Base-by-base conservation (phyloP, 2,888 invertebrate species). In the Hoplodrina ambigua region DNA sequence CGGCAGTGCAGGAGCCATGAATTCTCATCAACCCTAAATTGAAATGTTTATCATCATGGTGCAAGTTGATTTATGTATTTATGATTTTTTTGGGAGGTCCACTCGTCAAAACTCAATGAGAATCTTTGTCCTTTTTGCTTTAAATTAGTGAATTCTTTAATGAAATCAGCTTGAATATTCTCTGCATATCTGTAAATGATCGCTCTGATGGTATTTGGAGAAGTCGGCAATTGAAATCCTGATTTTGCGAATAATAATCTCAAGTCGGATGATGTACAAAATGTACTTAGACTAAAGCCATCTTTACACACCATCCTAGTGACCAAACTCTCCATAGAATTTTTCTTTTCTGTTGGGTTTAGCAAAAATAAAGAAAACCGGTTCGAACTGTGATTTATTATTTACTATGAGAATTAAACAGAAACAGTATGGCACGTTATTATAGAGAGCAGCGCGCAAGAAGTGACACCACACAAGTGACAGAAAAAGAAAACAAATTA, bases 1-100 rank as follows among this genome's bases (percentile, higher is more conserved):
- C 56, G 8, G 56, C 56, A 56, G 37, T 60, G 30, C 67, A 74
- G 15, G 70, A 75, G 30, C 72, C 75, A 25, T 72, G 72, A 60
- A 78, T 78, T 72, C 72, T 65, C 10, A 75, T 72, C 69, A 74
- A 70, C 13, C 77, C 74, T n/a, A 79, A n/a, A 74, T 76, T 79
- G 44, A 69, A 79, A 59, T 75, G 69, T 58, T 61, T 71, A 17
- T 71, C 69, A 37, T 37, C 37, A 37, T 37, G 37, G 37, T 37
- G 37, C 37, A 37, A 37, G 37, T 37, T 37, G n/a, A n/a, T 37
- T 37, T 37, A 37, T 37, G 37, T 37, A 37, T 37, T 8, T 37
- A 37, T 37, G 37, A 37, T 72, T 75, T 70, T 62, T 68, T 66
- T 67, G 70, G 55, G 72, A 72, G 19, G 78, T 72, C 74, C 78